phyloP scores from a whole-genome alignment of 1,140 invertebrate genomes.

The Leptopilina clavipes region DNA sequence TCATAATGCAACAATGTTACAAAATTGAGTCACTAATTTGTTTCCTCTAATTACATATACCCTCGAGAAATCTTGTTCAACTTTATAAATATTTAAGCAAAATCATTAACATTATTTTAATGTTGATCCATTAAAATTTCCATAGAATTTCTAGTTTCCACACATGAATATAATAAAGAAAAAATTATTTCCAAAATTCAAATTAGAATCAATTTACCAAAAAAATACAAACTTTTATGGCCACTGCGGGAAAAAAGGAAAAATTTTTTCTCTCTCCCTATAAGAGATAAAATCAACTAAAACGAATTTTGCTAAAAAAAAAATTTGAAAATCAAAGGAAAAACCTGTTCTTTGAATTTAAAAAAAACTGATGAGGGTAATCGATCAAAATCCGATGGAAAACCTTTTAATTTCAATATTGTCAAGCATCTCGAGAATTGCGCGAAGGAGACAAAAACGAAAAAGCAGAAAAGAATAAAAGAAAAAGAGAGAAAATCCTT shows the following conservation, averaged over 20 bases:
- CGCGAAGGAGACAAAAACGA: conserved; percentile 41
- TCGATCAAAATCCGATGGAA: conserved; percentile 3
- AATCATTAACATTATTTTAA: background rate
- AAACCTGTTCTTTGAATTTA: conserved; percentile 2
- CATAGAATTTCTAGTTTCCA: background rate
- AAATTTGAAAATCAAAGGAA: background rate
- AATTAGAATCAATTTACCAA: too few relatives aligned
- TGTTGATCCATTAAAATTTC: background rate
- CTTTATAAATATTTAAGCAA: background rate
- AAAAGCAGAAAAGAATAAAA: conserved; percentile 19
- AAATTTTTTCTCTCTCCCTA: background rate
- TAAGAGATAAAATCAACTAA: conserved; percentile 1
- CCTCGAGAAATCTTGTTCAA: background rate
- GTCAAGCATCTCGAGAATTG: conserved; percentile 49
- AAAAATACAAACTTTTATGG: background rate
- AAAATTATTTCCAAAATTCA: too few relatives aligned
- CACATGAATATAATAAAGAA: too few relatives aligned
- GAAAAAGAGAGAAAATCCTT: too few relatives aligned
- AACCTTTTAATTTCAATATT: conserved; percentile 42
- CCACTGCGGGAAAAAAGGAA: background rate
- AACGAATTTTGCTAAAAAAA: conserved; percentile 24
- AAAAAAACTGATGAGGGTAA: conserved; percentile 27
- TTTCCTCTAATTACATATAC: background rate
- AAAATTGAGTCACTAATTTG: background rate
- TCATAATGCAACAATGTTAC: background rate